Percentiles rank a stretch among this genome's conserved stretches.
Evolutionary conservation across 2,888 invertebrate species (phyloP).

Genomic region (Agrypnus murinus): DNA sequence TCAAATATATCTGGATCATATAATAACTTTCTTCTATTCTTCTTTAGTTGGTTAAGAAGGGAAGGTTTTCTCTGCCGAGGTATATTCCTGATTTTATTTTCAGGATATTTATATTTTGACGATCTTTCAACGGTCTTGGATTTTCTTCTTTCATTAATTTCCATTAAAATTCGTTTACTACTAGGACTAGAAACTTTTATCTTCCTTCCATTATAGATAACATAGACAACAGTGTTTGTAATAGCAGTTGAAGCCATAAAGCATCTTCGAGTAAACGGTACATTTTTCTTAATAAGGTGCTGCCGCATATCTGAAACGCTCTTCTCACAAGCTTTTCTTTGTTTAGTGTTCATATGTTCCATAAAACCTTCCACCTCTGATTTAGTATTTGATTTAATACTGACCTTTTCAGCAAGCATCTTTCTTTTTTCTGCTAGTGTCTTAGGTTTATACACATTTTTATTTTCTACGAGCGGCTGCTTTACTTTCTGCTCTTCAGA

Average conservation of each 20-base stretch:
- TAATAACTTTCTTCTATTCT: constrained; percentile 52
- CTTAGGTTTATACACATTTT: constrained; percentile 68
- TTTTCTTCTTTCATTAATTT: constrained; percentile 37
- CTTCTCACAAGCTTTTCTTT: constrained; percentile 1
- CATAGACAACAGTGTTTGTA: constrained; percentile 29
- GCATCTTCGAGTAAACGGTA: constrained; percentile 33
- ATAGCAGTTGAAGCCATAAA: constrained; percentile 14
- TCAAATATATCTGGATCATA: constrained; percentile 71
- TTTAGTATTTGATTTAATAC: not conserved
- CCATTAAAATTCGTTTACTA: constrained; percentile 40
- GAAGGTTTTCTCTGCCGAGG: constrained; percentile 34
- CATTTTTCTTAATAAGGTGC: constrained; percentile 16
- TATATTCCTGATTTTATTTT: not conserved
- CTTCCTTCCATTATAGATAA: constrained; percentile 50
- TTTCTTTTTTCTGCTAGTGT: constrained; percentile 74
- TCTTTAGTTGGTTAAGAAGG: constrained; percentile 24
- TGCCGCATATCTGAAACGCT: constrained; percentile 8
- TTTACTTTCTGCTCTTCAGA: constrained; percentile 30
- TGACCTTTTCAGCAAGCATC: constrained; percentile 64
- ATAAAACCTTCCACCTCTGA: constrained; percentile 4
- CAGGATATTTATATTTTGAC: no score
- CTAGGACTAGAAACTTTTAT: constrained; percentile 48
- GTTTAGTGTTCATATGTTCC: not conserved
- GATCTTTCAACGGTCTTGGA: no score
- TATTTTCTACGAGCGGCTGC: constrained; percentile 24